A percentile compares a stretch with the other conserved stretches of the same genome.
These are phyloP conservation scores for Pycnomerus fuliginosus DNA, from an alignment of 2,888 invertebrate genomes.

Conservation along the genomic window DNA sequence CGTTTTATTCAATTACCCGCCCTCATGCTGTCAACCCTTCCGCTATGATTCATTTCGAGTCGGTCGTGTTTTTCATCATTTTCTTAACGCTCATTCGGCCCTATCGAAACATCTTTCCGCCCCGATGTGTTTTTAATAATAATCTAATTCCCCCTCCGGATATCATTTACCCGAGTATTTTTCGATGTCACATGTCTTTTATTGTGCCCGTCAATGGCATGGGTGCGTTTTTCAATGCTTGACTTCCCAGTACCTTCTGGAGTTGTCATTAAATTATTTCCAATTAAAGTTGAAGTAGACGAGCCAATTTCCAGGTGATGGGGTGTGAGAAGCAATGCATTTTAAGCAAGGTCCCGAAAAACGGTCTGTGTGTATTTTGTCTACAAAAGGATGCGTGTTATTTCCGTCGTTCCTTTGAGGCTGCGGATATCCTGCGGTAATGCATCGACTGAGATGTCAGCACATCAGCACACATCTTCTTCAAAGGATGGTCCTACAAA, in stretches of 20 bases:
- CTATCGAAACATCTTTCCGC: slow-evolving; percentile 37
- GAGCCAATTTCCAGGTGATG: background rate
- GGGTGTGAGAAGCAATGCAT: slow-evolving; percentile 8
- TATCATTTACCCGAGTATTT: slow-evolving; percentile 50
- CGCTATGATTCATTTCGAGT: slow-evolving; percentile 33
- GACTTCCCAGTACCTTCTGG: slow-evolving; percentile 8
- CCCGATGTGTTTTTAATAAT: slow-evolving; percentile 44
- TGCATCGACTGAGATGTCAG: slow-evolving; percentile 34
- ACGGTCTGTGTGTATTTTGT: slow-evolving; percentile 6
- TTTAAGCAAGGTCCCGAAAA: slow-evolving; percentile 9
- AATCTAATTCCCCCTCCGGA: slow-evolving; percentile 40
- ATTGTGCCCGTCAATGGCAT: slow-evolving; percentile 38
- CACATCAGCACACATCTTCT: slow-evolving; percentile 32
- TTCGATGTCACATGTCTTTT: slow-evolving; percentile 50
- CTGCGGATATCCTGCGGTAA: slow-evolving; percentile 34
- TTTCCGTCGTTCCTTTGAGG: slow-evolving; percentile 35
- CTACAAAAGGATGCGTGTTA: slow-evolving; percentile 20
- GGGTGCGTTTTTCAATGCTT: slow-evolving; percentile 19
- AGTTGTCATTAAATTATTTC: slow-evolving; percentile 2
- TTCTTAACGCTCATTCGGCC: slow-evolving; percentile 26
- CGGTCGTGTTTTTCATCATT: slow-evolving; percentile 30
- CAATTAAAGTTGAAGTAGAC: too few relatives aligned
- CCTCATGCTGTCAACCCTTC: slow-evolving; percentile 36
- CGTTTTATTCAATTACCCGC: slow-evolving; percentile 37
- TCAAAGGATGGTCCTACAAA: slow-evolving; percentile 38